Base-by-base conservation (phyloP, 2,113 vertebrate species). In the Toxostoma redivivum region DNA sequence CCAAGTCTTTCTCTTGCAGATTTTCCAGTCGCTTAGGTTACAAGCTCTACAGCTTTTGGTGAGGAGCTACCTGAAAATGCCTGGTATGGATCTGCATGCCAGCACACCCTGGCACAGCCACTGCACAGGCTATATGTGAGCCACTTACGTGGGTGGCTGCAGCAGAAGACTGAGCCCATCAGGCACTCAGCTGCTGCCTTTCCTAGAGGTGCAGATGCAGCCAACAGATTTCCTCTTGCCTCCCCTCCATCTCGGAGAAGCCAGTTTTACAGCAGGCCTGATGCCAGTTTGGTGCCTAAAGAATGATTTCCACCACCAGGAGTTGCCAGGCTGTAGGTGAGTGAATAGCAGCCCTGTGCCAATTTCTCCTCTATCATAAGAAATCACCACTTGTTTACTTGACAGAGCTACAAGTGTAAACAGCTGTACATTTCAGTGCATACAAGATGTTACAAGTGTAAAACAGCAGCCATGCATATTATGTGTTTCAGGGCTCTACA, bases 381-480 rank as follows among this genome's bases (percentile, higher is more conserved):
- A 90, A 94, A 95, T 85, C 70, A 93, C 57, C 61, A 81, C 96
- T 96, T 91, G 84, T 89, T 97, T 91, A 87, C 94, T 95, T 97
- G 97, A 98, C 94, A 98, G 85, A 92, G 18, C 82, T 95, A 93
- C 92, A 94, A 88, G 88, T 90, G 82, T 95, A 97, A 98, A 96
- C 94, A 98, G 90, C 94, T 97, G 85, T 50, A 96, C 76, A 70
- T 97, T 95, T 95, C 90, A 53, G 81, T 66, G 57, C 74, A 51
- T 93, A 91, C 93, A 98, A 97, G 92, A 96, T 96, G 67, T 95
- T 97, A 96, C 88, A 95, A 81, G 73, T 72, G 91, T 96, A 95
- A 88, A 96, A 93, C 78, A 94, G 92, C 88, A 94, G 81, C 93
- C 61, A 62, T 83, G 65, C 92, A 93, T 97, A 95, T 84, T 72